Base-by-base conservation (phyloP, 1,140 invertebrate species). In the Procambarus virginalis region DNA sequence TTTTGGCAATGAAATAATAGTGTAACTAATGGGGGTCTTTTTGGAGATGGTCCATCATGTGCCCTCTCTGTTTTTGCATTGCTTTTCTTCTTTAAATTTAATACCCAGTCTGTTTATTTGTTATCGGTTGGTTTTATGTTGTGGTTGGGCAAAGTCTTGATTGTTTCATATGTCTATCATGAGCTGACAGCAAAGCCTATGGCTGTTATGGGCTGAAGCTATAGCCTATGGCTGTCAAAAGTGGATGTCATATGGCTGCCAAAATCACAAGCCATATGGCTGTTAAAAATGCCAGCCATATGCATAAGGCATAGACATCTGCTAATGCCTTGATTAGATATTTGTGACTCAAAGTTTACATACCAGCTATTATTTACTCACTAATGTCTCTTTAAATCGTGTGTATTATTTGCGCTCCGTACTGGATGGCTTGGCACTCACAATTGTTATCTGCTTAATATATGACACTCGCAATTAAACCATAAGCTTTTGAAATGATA, bases 341-440 rank as follows among this genome's bases (percentile, higher is more conserved):
- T 55, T 73, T 73, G 68, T 73, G 14, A 73, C 34, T 73, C 22
- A 73, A 9, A 73, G 22, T 73, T 68, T 73, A 34, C 68, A 73
- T 73, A 73, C 68, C 68, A 73, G 68, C 68, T 73, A 73, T 73
- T 34, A 73, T 73, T 73, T 73, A 73, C 68, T 73, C 22, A 73
- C 60, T 34, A 8, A 34, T 8, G 34, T 73, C 6, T 34, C 6
- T 34, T 73, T 6, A 73, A 34, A 9, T 73, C 2, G 3, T 73
- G 5, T 6, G 5, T 73, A 73, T 73, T 34, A 73, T 34, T 73
- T 34, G 8, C 22, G 34, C 68, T 73, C 22, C 22, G 34, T 73
- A 20, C 68, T 34, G 68, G 34, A 73, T 73, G 68, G 68, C 22
- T 73, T 73, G 22, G 22, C 10, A 73, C n/a, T 73, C 68, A 34